Evolutionary conservation across 2,888 invertebrate species (phyloP).

Genomic region (Heliconius ethilla): DNA sequence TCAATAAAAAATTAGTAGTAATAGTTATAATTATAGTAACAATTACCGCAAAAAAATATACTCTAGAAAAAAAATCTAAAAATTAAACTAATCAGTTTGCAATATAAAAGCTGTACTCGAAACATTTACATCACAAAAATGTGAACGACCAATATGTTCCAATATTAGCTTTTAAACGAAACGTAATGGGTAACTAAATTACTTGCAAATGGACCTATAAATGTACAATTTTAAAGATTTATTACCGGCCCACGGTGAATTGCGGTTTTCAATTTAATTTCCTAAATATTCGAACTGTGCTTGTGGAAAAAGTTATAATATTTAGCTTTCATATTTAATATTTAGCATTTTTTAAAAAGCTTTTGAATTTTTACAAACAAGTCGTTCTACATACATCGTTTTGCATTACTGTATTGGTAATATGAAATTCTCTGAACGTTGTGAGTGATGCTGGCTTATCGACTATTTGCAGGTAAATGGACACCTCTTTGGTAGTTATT

Average conservation of each 20-base stretch:
- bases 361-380: slow-evolving; percentile 17
- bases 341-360: not conserved
- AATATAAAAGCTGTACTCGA: too few species aligned
- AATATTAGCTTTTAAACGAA: slow-evolving; percentile 23
- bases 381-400: not conserved
- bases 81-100: too few species aligned
- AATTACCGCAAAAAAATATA: too few species aligned
- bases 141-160: not conserved
- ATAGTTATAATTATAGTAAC: too few species aligned
- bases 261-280: slow-evolving; percentile 19
- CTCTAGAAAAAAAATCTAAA: too few species aligned
- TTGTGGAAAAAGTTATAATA: not conserved
- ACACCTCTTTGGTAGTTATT: slow-evolving; percentile 18
- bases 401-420: not conserved
- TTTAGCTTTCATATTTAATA: not conserved
- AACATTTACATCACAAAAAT: too few species aligned
- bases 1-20: not conserved
- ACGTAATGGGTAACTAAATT: slow-evolving; percentile 23
- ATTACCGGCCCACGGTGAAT: slow-evolving; percentile 3
- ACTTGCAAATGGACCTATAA: slow-evolving; percentile 24
- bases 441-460: slow-evolving; percentile 22
- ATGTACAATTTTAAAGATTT: slow-evolving; percentile 22
- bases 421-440: slow-evolving; percentile 12
- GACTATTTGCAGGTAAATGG: slow-evolving; percentile 17
- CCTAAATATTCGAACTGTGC: not conserved